These are phyloP conservation scores for Nyctalus aviator DNA, from an alignment of 2,797 vertebrate species.

Conservation along the genomic window DNA sequence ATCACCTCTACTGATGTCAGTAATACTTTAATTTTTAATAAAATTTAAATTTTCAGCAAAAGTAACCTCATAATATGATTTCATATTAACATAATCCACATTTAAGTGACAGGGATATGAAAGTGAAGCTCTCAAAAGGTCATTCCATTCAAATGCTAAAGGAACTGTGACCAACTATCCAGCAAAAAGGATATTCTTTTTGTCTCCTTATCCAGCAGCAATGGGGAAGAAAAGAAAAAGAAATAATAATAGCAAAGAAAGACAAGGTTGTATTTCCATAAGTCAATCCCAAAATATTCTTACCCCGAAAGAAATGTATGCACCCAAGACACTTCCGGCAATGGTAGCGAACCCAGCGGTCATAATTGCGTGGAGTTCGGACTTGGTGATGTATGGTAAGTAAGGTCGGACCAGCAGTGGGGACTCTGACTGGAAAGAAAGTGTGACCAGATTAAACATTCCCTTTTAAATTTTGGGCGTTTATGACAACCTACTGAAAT, in stretches of 20 bases:
- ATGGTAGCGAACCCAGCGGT: slow-evolving; percentile 92
- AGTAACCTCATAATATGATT: not conserved
- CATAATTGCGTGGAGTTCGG: slow-evolving; percentile 94
- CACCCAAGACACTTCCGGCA: slow-evolving; percentile 91
- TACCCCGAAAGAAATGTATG: slow-evolving; percentile 93
- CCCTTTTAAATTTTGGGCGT: not conserved
- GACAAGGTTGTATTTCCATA: not conserved
- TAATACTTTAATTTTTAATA: not conserved
- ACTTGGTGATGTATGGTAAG: slow-evolving; percentile 88
- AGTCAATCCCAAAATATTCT: slow-evolving; percentile 74
- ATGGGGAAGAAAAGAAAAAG: not conserved
- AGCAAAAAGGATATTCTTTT: not conserved
- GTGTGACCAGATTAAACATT: not conserved
- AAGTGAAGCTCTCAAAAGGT: not conserved
- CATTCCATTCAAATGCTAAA: not conserved
- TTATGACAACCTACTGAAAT: not conserved
- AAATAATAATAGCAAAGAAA: not conserved
- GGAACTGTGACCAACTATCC: not conserved
- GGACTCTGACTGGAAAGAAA: slow-evolving; percentile 89
- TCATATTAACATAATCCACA: not conserved
- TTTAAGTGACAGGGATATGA: not conserved
- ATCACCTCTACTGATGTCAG: not conserved
- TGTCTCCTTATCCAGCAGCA: not conserved
- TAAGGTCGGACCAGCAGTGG: slow-evolving; percentile 91
- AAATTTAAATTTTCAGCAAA: slow-evolving; percentile 34